Evolutionary conservation across 2,797 vertebrate species (phyloP), one percentile per base, ranked within the genome.

Genomic region (Serranus cabrilla): DNA sequence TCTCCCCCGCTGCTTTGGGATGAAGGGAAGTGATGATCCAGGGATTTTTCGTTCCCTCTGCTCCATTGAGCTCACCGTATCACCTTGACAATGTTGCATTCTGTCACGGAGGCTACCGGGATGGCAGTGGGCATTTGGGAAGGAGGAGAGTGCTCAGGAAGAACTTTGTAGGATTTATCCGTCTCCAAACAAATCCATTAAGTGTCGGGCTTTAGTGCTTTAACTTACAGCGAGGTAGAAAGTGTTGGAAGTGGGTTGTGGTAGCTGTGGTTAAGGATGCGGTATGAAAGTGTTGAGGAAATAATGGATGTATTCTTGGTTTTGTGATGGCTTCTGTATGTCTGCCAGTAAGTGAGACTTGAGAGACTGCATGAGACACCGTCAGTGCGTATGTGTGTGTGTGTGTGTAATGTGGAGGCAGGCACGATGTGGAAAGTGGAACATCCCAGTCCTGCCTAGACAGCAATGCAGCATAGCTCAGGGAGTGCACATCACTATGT

Each of bases 21-120:
- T 90, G 82, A 91, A 86, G 83, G 77, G 73, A 91, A 89, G 84
- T 80, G 91, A 92, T 93, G 93, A 95, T 89, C 88, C 71, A 68
- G 90, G 90, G 69, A 76, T 80, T 89, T 86, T 86, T 77, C 2
- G 2, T 39, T 79, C 43, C 54, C 74, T 67, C 76, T 73, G 78
- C 78, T 86, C 75, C 67, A 49, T 60, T 85, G 83, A 86, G 74
- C 81, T 80, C 63, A 58, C 59, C 40, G 37, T 46, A 63, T 93
- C 89, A 92, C 92, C 90, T 91, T 93, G 91, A 87, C 85, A 85
- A 47, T 75, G 74, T 82, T 76, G 68, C 74, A 42, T 61, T 80
- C 58, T 69, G 80, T 85, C 88, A 80, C 51, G 47, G 54, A 74
- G 77, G 67, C 54, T 58, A 21, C n/a, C 17, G 63, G 73, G 49